Evolutionary conservation across 2,888 invertebrate genomes (phyloP).

Genomic region (Cryptocheilus praepositus): DNA sequence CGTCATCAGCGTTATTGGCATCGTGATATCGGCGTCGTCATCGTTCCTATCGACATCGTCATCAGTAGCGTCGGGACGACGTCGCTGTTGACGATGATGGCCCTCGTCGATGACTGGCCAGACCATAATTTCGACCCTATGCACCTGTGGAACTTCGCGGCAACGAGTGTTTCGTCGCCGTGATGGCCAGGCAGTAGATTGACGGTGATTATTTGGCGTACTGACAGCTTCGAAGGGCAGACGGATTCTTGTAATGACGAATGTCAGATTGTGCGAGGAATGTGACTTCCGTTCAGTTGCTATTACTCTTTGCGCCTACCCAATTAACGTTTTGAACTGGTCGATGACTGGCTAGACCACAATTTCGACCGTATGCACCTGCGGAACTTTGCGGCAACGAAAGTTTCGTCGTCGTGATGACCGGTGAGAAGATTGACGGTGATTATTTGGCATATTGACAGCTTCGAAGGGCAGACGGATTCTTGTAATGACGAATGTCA

Average conservation of each 20-base stretch:
- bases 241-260: no score
- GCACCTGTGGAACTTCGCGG: not conserved
- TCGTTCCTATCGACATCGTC: not conserved
- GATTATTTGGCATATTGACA: no score
- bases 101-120: constrained; percentile 1
- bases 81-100: constrained; percentile 1
- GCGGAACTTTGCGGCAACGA: not conserved
- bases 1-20: not conserved
- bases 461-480: no score
- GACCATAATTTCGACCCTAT: not conserved
- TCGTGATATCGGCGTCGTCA: not conserved
- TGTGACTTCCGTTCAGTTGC: no score
- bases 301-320: no score
- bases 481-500: no score
- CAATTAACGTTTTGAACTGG: no score
- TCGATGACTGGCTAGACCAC: constrained; percentile 1
- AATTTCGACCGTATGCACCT: not conserved
- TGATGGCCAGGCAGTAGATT: constrained; percentile 30
- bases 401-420: constrained; percentile 24
- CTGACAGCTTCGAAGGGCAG: no score
- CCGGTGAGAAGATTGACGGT: constrained; percentile 36
- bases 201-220: constrained; percentile 30
- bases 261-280: no score
- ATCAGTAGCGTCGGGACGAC: not conserved
- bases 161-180: constrained; percentile 18